These are phyloP conservation scores for Lamellibrachia luymesi DNA, from an alignment of 1,140 invertebrate species.

Conservation along the genomic window DNA sequence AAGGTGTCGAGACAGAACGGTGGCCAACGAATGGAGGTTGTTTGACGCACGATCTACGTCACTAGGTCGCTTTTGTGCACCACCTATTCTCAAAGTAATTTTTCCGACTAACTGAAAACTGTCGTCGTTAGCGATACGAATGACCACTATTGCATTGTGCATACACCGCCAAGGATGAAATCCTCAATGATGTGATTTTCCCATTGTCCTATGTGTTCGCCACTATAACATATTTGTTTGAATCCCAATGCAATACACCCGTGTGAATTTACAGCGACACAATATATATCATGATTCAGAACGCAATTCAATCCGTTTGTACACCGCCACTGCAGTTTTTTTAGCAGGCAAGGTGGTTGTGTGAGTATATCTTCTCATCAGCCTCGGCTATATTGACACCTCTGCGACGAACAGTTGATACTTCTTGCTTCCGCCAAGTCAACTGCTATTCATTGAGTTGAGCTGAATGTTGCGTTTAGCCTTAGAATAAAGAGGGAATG, in stretches of 20 bases:
- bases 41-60: slow-evolving; percentile 9
- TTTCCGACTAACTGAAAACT: background rate
- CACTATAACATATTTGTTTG: background rate
- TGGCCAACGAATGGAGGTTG: slow-evolving; percentile 29
- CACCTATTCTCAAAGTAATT: background rate
- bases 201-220: background rate
- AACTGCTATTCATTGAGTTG: background rate
- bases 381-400: background rate
- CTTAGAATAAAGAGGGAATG: background rate
- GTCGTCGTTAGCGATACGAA: background rate
- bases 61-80: background rate
- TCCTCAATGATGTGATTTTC: background rate
- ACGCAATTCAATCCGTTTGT: too few relatives aligned
- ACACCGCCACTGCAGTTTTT: background rate
- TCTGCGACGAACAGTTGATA: background rate
- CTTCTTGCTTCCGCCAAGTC: too few relatives aligned
- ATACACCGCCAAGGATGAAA: background rate
- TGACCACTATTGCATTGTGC: background rate
- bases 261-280: background rate
- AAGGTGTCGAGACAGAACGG: slow-evolving; percentile 21
- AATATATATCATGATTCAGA: background rate
- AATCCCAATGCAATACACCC: background rate
- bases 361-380: background rate
- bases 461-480: background rate
- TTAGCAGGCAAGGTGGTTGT: background rate